These are phyloP conservation scores for Brenthis hecate DNA, from an alignment of 2,888 invertebrate species.

Conservation along the genomic window DNA sequence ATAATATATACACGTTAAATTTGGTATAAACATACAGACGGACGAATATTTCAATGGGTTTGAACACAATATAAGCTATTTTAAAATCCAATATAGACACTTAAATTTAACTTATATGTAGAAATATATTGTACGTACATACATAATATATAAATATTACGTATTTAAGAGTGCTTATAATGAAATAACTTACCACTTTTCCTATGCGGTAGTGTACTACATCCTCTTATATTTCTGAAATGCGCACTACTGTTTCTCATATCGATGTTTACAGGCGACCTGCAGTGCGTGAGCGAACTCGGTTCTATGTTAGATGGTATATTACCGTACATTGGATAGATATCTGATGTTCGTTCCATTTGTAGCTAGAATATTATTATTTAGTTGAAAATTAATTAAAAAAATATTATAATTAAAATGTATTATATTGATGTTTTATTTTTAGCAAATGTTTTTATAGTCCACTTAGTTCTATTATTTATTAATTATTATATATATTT, in stretches of 20 bases:
- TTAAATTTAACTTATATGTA: too few species aligned
- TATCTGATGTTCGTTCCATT: conserved; percentile 3
- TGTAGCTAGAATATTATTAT: not conserved
- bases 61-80: too few species aligned
- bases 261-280: not conserved
- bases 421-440: too few species aligned
- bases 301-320: not conserved
- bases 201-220: conserved; percentile 15
- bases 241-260: not conserved
- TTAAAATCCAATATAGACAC: too few species aligned
- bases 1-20: too few species aligned
- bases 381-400: not conserved
- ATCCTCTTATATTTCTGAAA: not conserved
- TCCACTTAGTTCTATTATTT: too few species aligned
- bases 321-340: not conserved
- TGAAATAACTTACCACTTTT: not conserved
- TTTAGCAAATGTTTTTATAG: too few species aligned
- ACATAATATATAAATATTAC: not conserved
- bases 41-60: too few species aligned
- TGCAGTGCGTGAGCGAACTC: not conserved
- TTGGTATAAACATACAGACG: too few species aligned
- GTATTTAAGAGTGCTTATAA: not conserved
- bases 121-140: too few species aligned
- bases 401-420: too few species aligned
- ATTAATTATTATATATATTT: too few species aligned